A percentile compares a stretch with the other conserved stretches of the same genome.
Conservation (phyloP, 2,888 invertebrate species). For the Allophyes oxyacanthae region DNA sequence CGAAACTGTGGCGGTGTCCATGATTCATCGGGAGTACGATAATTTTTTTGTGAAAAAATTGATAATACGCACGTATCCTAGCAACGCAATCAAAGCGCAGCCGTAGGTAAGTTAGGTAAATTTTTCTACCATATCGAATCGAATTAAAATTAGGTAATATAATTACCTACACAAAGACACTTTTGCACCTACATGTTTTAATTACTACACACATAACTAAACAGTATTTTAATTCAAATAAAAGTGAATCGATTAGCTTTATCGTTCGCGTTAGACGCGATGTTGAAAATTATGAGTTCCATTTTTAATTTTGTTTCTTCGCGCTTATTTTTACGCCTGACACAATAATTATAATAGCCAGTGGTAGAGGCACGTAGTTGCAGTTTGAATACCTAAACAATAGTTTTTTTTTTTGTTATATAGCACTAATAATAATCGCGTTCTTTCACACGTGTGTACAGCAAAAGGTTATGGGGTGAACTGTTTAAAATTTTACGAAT, state of each 20-base stretch:
- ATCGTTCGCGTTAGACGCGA: background rate
- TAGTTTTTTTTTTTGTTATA: constrained; percentile 29
- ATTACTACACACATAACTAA: background rate
- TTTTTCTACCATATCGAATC: constrained; percentile 10
- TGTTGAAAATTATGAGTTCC: constrained; percentile 1
- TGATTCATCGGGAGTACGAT: constrained; percentile 52
- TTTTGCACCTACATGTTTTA: background rate
- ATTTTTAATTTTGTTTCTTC: constrained; percentile 29
- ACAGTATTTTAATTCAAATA: background rate
- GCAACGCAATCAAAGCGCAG: constrained; percentile 76
- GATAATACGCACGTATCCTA: constrained; percentile 72
- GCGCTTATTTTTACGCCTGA: constrained; percentile 22
- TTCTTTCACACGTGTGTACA: constrained; percentile 57
- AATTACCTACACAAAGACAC: background rate
- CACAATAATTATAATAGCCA: constrained; percentile 15
- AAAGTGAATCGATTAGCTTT: constrained; percentile 1
- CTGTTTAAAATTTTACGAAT: constrained; percentile 72
- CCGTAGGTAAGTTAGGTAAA: constrained; percentile 36
- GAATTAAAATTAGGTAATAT: background rate
- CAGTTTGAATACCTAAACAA: constrained; percentile 51
- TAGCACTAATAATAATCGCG: background rate
- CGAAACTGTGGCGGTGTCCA: constrained; percentile 29
- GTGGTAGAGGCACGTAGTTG: constrained; percentile 7
- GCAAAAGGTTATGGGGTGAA: constrained; percentile 56
- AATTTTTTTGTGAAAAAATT: constrained; percentile 56